Evolutionary conservation across 2,113 vertebrate species (phyloP).

Genomic region (Lycaon pictus): DNA sequence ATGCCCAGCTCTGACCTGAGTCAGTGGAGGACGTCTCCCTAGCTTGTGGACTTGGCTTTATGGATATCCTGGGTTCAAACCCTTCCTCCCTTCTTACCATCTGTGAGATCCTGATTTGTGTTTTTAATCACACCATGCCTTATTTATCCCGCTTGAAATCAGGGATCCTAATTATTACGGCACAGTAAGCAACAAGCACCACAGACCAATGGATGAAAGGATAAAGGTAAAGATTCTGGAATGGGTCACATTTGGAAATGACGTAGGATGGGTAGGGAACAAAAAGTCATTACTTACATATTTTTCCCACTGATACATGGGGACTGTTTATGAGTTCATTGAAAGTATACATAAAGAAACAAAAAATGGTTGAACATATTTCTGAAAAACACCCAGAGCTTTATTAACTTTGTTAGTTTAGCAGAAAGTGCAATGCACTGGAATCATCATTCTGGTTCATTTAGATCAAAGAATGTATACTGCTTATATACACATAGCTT

Average conservation of each 20-base stretch:
- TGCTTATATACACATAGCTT: neutral
- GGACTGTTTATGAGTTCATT: neutral
- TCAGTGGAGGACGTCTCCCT: neutral
- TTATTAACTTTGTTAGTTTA: conserved; percentile 82
- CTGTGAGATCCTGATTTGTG: neutral
- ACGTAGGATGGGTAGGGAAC: neutral
- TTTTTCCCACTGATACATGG: neutral
- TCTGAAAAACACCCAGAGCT: conserved; percentile 60
- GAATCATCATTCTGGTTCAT: conserved; percentile 61
- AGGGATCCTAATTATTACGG: neutral
- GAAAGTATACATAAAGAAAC: neutral
- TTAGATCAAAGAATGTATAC: conserved; percentile 44
- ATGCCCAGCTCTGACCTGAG: neutral
- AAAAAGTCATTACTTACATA: neutral
- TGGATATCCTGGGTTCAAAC: neutral
- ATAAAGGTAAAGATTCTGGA: neutral
- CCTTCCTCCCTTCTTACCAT: neutral
- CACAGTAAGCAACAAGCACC: neutral
- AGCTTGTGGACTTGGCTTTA: neutral
- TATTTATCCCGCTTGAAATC: neutral
- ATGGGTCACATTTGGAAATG: neutral
- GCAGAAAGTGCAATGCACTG: conserved; percentile 72
- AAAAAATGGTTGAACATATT: conserved; percentile 22
- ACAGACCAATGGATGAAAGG: neutral
- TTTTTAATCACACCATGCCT: neutral